These are phyloP conservation scores for Crossocerus cetratus DNA, from an alignment of 2,888 invertebrate species.

Conservation along the genomic window DNA sequence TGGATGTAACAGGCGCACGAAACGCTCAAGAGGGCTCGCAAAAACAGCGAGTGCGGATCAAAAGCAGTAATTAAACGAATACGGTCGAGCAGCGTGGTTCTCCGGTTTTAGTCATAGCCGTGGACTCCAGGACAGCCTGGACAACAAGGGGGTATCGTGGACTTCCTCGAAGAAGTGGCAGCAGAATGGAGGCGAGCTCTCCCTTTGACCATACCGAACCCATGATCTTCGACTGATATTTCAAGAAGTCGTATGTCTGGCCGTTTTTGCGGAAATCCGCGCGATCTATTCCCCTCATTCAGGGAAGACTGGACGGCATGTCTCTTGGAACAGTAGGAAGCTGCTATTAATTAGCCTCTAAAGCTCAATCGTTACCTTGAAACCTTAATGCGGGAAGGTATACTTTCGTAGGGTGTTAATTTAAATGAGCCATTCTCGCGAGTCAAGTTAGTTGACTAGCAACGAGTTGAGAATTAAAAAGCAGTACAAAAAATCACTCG, in stretches of 20 bases:
- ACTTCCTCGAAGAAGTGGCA: constrained; percentile 12
- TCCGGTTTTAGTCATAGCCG: constrained; percentile 15
- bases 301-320: too few relatives aligned
- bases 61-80: constrained; percentile 59
- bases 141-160: constrained; percentile 2
- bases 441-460: too few relatives aligned
- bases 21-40: constrained; percentile 26
- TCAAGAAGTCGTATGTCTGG: background rate
- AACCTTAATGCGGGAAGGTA: background rate
- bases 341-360: too few relatives aligned
- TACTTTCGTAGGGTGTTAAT: background rate
- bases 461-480: too few relatives aligned
- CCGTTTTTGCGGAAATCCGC: background rate
- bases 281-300: background rate
- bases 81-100: constrained; percentile 10
- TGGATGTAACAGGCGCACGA: background rate
- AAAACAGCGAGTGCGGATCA: constrained; percentile 60
- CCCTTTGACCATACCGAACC: constrained; percentile 7
- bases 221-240: background rate
- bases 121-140: constrained; percentile 9
- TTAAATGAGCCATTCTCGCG: too few relatives aligned
- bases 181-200: background rate
- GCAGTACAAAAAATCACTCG: too few relatives aligned
- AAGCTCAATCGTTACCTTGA: background rate
- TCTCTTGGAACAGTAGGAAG: too few relatives aligned